A percentile compares a stretch with the other conserved stretches of the same genome.
Conservation (phyloP, 2,797 vertebrate species). For the Enteromius thamalakanensis region DNA sequence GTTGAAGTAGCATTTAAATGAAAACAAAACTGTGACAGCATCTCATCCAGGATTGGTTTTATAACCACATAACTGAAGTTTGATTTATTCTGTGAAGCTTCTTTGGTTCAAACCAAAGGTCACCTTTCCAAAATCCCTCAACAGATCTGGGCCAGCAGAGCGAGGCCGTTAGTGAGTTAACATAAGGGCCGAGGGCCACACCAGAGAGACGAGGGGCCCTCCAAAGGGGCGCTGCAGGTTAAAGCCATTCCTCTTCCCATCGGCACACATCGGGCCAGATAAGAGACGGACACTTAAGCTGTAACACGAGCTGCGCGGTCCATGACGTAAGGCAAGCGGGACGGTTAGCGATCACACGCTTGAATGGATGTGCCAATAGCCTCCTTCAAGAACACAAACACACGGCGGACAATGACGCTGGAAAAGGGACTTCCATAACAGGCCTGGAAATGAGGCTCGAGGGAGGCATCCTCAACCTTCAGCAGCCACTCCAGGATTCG, state of each 20-base stretch:
- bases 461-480: conserved; percentile 50
- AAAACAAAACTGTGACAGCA: not conserved
- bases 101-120: not conserved
- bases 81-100: not conserved
- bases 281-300: conserved; percentile 28
- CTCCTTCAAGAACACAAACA: conserved; percentile 54
- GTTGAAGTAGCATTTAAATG: too few relatives aligned
- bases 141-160: not conserved
- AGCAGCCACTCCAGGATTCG: conserved; percentile 45
- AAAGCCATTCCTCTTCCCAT: conserved; percentile 47
- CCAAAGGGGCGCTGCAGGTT: not conserved
- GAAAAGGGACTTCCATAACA: conserved; percentile 47
- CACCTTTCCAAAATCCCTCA: not conserved
- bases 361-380: conserved; percentile 72
- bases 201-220: conserved; percentile 29
- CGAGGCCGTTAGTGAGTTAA: conserved; percentile 12
- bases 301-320: conserved; percentile 34
- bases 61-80: not conserved
- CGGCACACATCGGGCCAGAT: conserved; percentile 50
- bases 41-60: not conserved
- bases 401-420: conserved; percentile 16
- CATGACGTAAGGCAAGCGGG: conserved; percentile 74
- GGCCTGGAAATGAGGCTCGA: conserved; percentile 28
- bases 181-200: conserved; percentile 7
- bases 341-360: conserved; percentile 77